Conservation (phyloP, 2,113 vertebrate genomes). For the Gnathonemus longibarbis region DNA sequence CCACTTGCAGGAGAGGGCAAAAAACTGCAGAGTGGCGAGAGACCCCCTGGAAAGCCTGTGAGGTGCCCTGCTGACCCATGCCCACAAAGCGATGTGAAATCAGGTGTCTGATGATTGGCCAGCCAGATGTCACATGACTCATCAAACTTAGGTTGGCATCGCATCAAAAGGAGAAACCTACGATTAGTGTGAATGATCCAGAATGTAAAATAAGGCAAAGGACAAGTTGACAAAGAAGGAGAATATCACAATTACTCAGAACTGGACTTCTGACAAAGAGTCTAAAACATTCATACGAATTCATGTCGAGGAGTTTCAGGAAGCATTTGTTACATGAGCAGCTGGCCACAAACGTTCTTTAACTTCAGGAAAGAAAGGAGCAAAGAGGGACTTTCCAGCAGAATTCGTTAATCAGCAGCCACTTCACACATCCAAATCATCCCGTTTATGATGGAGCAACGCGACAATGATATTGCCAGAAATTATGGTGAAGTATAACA, state of each 20-base stretch:
- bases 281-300: not conserved
- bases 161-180: not conserved
- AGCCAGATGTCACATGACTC: not conserved
- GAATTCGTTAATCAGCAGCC: not conserved
- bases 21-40: not conserved
- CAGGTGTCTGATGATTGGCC: not conserved
- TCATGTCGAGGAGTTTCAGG: not conserved
- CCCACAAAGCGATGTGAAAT: not conserved
- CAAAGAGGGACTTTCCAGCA: not conserved
- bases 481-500: not conserved
- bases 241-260: not conserved
- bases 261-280: not conserved
- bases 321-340: not conserved
- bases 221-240: not conserved
- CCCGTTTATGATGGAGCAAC: not conserved
- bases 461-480: not conserved
- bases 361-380: not conserved
- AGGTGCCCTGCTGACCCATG: not conserved
- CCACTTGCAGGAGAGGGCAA: not conserved
- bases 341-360: not conserved
- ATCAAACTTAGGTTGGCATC: not conserved
- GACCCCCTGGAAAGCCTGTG: not conserved
- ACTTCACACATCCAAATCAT: not conserved
- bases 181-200: not conserved
- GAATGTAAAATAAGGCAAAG: not conserved